A percentile compares a stretch with the other conserved stretches of the same genome.
phyloP scores from a whole-genome alignment of 2,113 vertebrate species.

The Hepsetus odoe region DNA sequence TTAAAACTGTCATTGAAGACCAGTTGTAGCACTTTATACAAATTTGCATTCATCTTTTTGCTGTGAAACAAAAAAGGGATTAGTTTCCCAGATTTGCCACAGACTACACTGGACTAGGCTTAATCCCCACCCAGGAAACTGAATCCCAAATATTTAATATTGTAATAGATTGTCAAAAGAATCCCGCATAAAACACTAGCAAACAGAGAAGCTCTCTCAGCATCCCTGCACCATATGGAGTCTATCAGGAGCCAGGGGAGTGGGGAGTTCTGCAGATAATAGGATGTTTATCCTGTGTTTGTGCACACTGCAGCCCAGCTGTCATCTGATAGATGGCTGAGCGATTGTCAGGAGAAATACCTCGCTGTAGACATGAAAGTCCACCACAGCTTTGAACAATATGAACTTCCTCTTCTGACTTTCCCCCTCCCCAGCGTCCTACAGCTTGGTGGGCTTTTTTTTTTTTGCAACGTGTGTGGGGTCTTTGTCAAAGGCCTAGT shows the following conservation, averaged over 20 bases:
- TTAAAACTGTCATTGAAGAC: too few relatives aligned
- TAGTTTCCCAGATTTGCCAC: too few relatives aligned
- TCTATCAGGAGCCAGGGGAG: slow-evolving; percentile 27
- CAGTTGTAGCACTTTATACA: too few relatives aligned
- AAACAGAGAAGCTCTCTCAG: too few relatives aligned
- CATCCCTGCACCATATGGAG: slow-evolving; percentile 30
- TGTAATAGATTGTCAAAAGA: too few relatives aligned
- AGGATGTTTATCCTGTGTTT: slow-evolving; percentile 40
- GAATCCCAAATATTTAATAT: too few relatives aligned
- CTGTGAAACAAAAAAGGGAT: too few relatives aligned
- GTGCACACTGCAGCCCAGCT: slow-evolving; percentile 35
- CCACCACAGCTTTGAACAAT: slow-evolving; percentile 31
- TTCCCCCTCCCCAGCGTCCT: slow-evolving; percentile 1
- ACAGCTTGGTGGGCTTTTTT: slow-evolving; percentile 22
- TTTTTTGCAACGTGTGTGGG: slow-evolving; percentile 35
- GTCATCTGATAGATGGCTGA: slow-evolving; percentile 23
- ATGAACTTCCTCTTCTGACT: slow-evolving; percentile 16
- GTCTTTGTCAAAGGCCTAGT: slow-evolving; percentile 18
- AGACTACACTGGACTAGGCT: too few relatives aligned
- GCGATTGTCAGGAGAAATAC: slow-evolving; percentile 17
- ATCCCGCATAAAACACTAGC: too few relatives aligned
- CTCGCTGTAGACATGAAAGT: slow-evolving; percentile 26
- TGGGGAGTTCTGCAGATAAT: slow-evolving; percentile 13
- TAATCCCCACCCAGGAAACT: too few relatives aligned
- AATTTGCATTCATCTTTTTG: too few relatives aligned